Base-by-base conservation (phyloP, 2,797 vertebrate species). In the Huso huso region DNA sequence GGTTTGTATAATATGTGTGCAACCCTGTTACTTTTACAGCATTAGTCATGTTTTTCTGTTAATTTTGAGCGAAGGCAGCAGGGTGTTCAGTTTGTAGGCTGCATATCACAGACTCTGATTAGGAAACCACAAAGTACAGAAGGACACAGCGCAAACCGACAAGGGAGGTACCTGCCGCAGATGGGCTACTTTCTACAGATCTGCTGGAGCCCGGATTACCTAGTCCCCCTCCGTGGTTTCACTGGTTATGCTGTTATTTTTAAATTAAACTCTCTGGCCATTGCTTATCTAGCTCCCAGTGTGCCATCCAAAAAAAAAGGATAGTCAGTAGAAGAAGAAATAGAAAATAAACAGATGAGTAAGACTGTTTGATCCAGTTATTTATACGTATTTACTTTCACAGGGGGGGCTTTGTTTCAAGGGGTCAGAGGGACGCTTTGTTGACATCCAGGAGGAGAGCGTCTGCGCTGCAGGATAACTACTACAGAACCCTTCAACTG, bases 151-250 rank as follows among this genome's bases (percentile, higher is more conserved):
- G 49, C 48, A 66, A 61, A 51, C 55, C 2, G 23, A 57, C 51
- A 65, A 10, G 64, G 64, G 49, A 65, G 15, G 48, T 18, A 8
- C 53, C 57, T 48, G 7, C 48, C 57, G 15, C 64, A 66, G 48
- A 51, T 52, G 49, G 66, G 49, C 60, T 62, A 7, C 49, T 67
- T 49, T 62, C 66, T 67, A 52, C 66, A 70, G 51, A 70, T 9
- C 37, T 55, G 37, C 7, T 50, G 64, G 65, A 60, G 18, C 62
- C 49, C 11, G 11, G 50, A 51, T 69, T 61, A 69, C 57, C 49
- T 15, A 48, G n/a, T 9, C 13, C 57, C 8, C 50, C 52, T 37
- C 55, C 2, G 55, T 58, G 55, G 55, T 58, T 58, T 58, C 13
- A n/a, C 55, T n/a, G 12, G 8, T 67, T 37, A 51, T 52, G 55